Base-by-base conservation (phyloP, 2,888 invertebrate species). In the Pegoplata infirma region DNA sequence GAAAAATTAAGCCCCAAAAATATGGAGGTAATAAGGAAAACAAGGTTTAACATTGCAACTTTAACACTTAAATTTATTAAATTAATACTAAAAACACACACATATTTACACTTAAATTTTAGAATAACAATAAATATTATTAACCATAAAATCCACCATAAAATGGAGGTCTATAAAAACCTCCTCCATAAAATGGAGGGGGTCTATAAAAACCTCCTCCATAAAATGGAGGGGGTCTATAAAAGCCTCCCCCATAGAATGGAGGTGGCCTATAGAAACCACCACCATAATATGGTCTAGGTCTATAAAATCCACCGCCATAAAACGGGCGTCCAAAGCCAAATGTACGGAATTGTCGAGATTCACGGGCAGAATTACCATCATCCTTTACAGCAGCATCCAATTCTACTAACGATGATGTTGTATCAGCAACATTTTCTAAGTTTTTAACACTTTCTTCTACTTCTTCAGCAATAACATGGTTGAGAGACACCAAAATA, bases 71-170 rank as follows among this genome's bases (percentile, higher is more conserved):
- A n/a, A n/a, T n/a, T n/a, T n/a, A n/a, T n/a, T n/a, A n/a, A n/a
- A n/a, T n/a, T n/a, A n/a, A n/a, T n/a, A n/a, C n/a, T n/a, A n/a
- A n/a, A n/a, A n/a, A n/a, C n/a, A n/a, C n/a, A n/a, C n/a, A n/a
- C n/a, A n/a, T n/a, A n/a, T n/a, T n/a, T n/a, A n/a, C n/a, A n/a
- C n/a, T n/a, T n/a, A n/a, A n/a, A n/a, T n/a, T n/a, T n/a, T n/a
- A n/a, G n/a, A n/a, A 28, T 28, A 28, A 36, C 36, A 36, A 12
- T n/a, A 36, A 36, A 36, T 12, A 36, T 12, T 8, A 36, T 80
- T 77, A 82, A 32, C 81, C 80, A 67, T 77, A 80, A 32, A 67
- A 81, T 28, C 68, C 69, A 40, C 76, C 44, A 17, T n/a, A n/a
- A n/a, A 44, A 28, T 14, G 16, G 14, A 7, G 44, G 44, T 25